phyloP scores from a whole-genome alignment of 2,797 vertebrate species.

The Brotula barbata region DNA sequence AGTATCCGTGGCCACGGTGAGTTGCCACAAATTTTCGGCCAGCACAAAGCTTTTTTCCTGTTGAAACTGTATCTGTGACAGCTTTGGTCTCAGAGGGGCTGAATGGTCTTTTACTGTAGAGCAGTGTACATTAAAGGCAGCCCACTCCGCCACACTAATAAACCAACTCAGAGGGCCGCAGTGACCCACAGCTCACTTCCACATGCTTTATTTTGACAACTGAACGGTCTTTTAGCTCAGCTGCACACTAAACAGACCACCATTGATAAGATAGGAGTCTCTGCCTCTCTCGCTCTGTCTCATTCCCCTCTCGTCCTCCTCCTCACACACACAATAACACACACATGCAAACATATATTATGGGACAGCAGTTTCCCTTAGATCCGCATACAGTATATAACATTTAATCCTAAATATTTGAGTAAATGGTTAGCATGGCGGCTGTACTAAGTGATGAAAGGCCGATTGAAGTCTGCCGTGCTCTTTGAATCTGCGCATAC shows the following conservation, averaged over 20 bases:
- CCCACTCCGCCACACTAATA: slow-evolving; percentile 61
- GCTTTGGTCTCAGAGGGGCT: slow-evolving; percentile 15
- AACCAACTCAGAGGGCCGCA: slow-evolving; percentile 59
- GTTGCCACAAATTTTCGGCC: background rate
- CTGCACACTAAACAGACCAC: slow-evolving; percentile 65
- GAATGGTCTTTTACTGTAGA: slow-evolving; percentile 28
- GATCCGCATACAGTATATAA: slow-evolving; percentile 60
- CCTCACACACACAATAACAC: slow-evolving; percentile 51
- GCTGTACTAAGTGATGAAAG: slow-evolving; percentile 66
- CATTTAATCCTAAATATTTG: slow-evolving; percentile 76
- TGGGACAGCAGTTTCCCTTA: slow-evolving; percentile 55
- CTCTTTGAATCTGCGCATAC: slow-evolving; percentile 39
- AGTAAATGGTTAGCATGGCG: slow-evolving; percentile 55
- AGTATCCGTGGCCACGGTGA: background rate
- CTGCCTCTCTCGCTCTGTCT: slow-evolving; percentile 40
- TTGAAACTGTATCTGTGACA: background rate
- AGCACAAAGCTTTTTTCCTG: background rate
- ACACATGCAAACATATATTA: slow-evolving; percentile 44
- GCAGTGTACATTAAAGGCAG: slow-evolving; percentile 52
- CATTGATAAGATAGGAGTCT: slow-evolving; percentile 73
- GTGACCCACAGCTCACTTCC: slow-evolving; percentile 61
- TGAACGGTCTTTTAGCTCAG: slow-evolving; percentile 68
- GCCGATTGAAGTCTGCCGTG: slow-evolving; percentile 51
- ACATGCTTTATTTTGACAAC: slow-evolving; percentile 72
- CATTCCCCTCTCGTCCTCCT: slow-evolving; percentile 5